phyloP scores from a whole-genome alignment of 1,140 invertebrate species.

The Melipona quadrifasciata region DNA sequence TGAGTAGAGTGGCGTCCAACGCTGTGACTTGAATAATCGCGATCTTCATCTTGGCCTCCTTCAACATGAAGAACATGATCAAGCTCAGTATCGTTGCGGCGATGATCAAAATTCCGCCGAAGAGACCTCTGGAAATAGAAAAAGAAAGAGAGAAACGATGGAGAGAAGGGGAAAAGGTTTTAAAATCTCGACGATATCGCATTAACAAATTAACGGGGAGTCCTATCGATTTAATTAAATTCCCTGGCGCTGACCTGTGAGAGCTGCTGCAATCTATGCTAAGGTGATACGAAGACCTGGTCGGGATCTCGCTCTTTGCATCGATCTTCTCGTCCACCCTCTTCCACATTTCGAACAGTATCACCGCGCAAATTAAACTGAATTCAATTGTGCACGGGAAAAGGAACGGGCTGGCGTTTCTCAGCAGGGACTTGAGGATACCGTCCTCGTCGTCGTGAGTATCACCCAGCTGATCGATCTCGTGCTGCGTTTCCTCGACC shows the following conservation, averaged over 20 bases:
- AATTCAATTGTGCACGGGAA: constrained; percentile 96
- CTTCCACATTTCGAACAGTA: constrained; percentile 93
- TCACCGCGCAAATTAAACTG: constrained; percentile 91
- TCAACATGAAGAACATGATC: constrained; percentile 95
- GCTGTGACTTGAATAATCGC: constrained; percentile 80
- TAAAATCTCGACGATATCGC: constrained; percentile 40
- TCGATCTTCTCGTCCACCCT: constrained; percentile 80
- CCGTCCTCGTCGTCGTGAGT: constrained; percentile 82
- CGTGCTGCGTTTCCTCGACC: constrained; percentile 90
- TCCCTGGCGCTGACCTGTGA: constrained; percentile 81
- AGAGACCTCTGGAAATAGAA: constrained; percentile 85
- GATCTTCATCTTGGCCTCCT: constrained; percentile 86
- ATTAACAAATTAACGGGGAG: constrained; percentile 33
- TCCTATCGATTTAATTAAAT: constrained; percentile 40
- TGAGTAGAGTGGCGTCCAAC: constrained; percentile 74
- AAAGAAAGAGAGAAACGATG: not conserved
- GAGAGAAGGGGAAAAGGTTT: not conserved
- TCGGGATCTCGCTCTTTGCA: constrained; percentile 74
- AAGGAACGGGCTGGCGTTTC: constrained; percentile 91
- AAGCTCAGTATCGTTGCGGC: constrained; percentile 94
- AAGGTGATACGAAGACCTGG: constrained; percentile 87
- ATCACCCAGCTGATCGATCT: constrained; percentile 86
- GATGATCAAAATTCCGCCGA: constrained; percentile 91
- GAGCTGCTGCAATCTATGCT: constrained; percentile 95
- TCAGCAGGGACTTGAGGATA: constrained; percentile 86